A percentile compares a stretch with the other conserved stretches of the same genome.
Evolutionary conservation across 2,888 invertebrate genomes (phyloP).

Genomic region (Pyrocoelia pectoralis): DNA sequence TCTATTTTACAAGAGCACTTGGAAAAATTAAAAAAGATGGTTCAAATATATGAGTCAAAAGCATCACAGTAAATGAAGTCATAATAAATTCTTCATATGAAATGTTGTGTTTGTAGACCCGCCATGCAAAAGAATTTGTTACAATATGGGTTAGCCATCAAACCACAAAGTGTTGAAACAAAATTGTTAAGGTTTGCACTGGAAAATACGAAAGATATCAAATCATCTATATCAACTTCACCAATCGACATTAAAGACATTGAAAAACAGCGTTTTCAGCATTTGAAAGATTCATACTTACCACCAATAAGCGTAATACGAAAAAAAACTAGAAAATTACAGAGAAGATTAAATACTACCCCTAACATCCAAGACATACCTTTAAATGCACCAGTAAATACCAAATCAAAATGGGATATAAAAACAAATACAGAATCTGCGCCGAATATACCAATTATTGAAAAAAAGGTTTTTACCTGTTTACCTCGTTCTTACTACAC

Average conservation of each 20-base stretch:
- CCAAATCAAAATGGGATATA: constrained; percentile 59
- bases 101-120: neutral
- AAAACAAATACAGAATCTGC: constrained; percentile 46
- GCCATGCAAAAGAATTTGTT: too few species aligned
- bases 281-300: constrained; percentile 55
- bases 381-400: constrained; percentile 11
- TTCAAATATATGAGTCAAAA: constrained; percentile 16
- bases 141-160: constrained; percentile 44
- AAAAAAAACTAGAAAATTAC: constrained; percentile 59
- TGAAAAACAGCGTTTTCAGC: constrained; percentile 62
- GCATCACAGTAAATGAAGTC: neutral
- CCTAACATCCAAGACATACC: neutral
- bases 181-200: constrained; percentile 52
- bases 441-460: constrained; percentile 18
- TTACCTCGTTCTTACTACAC: constrained; percentile 62
- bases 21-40: constrained; percentile 34
- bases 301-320: constrained; percentile 57
- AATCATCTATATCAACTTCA: constrained; percentile 55
- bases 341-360: constrained; percentile 37
- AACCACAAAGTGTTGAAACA: constrained; percentile 54
- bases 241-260: constrained; percentile 63
- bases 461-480: constrained; percentile 45
- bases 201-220: constrained; percentile 29
- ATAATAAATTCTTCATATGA: neutral
- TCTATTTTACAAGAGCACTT: constrained; percentile 38